phyloP scores from a whole-genome alignment of 1,140 invertebrate genomes.

The Heterodera carotae region DNA sequence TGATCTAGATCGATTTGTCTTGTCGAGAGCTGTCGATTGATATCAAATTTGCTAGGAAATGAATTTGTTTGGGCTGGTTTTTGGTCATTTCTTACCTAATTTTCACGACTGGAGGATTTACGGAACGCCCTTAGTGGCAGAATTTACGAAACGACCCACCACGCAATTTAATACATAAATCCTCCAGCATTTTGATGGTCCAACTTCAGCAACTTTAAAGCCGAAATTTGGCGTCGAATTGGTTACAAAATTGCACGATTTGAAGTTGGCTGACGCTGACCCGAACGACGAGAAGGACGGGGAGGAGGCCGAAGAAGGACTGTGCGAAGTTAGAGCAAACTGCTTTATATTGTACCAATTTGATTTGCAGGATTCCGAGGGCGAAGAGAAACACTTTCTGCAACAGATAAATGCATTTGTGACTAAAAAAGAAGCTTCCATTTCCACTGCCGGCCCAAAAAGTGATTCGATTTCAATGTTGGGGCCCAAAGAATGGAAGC shows the following conservation, averaged over 20 bases:
- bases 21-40: no score
- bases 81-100: no score
- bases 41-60: no score
- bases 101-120: no score
- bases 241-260: constrained; percentile 17
- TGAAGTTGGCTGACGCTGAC: constrained; percentile 27
- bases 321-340: neutral
- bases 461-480: neutral
- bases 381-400: constrained; percentile 18
- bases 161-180: no score
- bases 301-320: neutral
- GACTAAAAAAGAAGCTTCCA: neutral
- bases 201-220: neutral
- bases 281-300: constrained; percentile 8
- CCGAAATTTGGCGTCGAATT: constrained; percentile 14
- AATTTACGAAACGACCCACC: no score
- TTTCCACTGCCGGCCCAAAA: neutral
- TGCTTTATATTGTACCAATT: no score
- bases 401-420: constrained; percentile 14
- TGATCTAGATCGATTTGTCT: no score
- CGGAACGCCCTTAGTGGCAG: no score
- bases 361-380: constrained; percentile 18
- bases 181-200: neutral
- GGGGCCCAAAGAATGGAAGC: constrained; percentile 6
- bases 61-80: no score